Percentiles rank a stretch among this genome's conserved stretches.
These are phyloP conservation scores for Hypercompe scribonia DNA, from an alignment of 2,888 invertebrate species.

Conservation along the genomic window DNA sequence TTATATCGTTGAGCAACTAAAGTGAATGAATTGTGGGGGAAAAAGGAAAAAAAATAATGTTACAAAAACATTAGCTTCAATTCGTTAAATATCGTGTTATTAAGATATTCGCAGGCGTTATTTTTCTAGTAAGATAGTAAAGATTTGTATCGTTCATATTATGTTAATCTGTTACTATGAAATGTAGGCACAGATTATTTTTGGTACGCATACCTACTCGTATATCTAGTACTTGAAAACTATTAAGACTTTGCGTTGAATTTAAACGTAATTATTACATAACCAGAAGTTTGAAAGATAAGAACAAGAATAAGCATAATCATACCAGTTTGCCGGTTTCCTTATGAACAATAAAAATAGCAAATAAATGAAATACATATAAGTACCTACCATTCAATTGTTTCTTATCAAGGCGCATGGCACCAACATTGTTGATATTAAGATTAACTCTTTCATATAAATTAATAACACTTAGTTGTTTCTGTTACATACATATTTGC, in stretches of 20 bases:
- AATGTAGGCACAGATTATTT: not conserved
- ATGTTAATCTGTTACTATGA: not conserved
- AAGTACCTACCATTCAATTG: constrained; percentile 33
- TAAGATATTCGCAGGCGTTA: not conserved
- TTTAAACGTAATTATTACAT: not conserved
- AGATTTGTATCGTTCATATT: not conserved
- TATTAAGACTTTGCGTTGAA: not conserved
- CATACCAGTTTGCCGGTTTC: not conserved
- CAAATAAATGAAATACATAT: not conserved
- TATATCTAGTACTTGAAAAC: not conserved
- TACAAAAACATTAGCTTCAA: not conserved
- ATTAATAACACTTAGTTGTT: constrained; percentile 10
- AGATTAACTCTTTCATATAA: constrained; percentile 38
- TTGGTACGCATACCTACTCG: not conserved
- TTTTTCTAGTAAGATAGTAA: not conserved
- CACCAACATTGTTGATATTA: constrained; percentile 40
- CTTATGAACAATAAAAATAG: constrained; percentile 3
- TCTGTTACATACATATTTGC: constrained; percentile 30
- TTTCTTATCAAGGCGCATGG: constrained; percentile 31
- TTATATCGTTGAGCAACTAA: too few relatives aligned
- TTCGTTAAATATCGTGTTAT: not conserved
- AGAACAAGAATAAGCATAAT: not conserved
- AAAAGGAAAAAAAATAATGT: too few relatives aligned
- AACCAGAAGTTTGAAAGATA: not conserved
- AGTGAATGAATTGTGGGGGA: too few relatives aligned